Conservation (phyloP, 2,113 vertebrate genomes). For the Lota lota region DNA sequence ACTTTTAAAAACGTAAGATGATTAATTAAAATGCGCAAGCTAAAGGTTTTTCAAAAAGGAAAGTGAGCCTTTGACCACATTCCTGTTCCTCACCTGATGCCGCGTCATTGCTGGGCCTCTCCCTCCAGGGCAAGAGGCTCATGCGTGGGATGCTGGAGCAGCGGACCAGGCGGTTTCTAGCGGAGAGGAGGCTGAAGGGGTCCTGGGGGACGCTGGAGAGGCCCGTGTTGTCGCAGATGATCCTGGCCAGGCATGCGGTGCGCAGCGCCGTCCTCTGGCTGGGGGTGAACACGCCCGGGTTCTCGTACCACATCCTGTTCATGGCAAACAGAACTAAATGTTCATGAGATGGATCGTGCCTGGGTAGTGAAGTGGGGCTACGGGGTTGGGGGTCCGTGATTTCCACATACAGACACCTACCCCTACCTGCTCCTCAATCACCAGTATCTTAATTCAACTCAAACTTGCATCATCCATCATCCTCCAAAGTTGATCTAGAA, state of each 20-base stretch:
- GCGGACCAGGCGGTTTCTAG: neutral
- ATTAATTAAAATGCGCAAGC: too few species aligned
- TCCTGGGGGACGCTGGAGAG: constrained; percentile 45
- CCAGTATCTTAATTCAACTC: neutral
- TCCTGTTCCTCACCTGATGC: too few species aligned
- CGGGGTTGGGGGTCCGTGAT: neutral
- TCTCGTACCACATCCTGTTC: constrained; percentile 73
- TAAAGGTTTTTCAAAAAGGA: too few species aligned
- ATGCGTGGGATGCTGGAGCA: neutral
- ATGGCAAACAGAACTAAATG: neutral
- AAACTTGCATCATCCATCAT: neutral
- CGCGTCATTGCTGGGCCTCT: too few species aligned
- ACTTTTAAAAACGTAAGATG: too few species aligned
- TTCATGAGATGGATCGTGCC: neutral
- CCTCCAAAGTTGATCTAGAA: neutral
- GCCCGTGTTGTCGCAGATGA: constrained; percentile 78
- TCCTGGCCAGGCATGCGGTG: constrained; percentile 38
- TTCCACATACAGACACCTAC: neutral
- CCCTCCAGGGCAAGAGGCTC: neutral
- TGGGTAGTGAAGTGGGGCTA: neutral
- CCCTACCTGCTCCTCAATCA: neutral
- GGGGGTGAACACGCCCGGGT: constrained; percentile 54
- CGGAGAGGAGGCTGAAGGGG: constrained; percentile 34
- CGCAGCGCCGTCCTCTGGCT: constrained; percentile 50
- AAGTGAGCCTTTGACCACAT: too few species aligned